These are phyloP conservation scores for Saiga tatarica DNA, from an alignment of 2,113 vertebrate species.

Conservation along the genomic window DNA sequence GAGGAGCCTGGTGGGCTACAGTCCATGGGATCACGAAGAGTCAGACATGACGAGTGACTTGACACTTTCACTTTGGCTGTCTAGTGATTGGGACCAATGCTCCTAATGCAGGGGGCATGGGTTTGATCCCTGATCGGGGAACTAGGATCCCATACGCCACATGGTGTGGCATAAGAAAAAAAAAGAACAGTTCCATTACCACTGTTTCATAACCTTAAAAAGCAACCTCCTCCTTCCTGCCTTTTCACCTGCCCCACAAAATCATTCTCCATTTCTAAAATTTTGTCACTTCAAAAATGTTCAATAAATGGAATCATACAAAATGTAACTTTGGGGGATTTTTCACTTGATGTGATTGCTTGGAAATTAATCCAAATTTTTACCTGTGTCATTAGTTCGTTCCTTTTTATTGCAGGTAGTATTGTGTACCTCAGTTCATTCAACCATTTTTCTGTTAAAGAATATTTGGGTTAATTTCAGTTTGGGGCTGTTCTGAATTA, in stretches of 20 bases:
- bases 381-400: neutral
- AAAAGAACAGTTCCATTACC: neutral
- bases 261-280: neutral
- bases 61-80: neutral
- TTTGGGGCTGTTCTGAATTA: neutral
- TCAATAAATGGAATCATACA: neutral
- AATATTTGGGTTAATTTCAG: neutral
- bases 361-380: neutral
- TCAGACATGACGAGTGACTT: neutral
- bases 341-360: neutral
- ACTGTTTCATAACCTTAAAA: neutral
- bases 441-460: neutral
- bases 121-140: neutral
- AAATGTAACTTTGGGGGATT: neutral
- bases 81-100: neutral
- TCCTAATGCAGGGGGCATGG: neutral
- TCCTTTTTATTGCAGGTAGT: neutral
- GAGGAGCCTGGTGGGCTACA: neutral
- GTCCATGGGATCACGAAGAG: neutral
- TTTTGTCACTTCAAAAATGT: conserved; percentile 10
- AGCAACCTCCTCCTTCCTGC: neutral
- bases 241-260: neutral
- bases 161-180: neutral
- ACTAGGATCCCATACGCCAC: neutral
- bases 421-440: neutral